phyloP scores from a whole-genome alignment of 2,797 vertebrate genomes.

The Liparis tanakae region DNA sequence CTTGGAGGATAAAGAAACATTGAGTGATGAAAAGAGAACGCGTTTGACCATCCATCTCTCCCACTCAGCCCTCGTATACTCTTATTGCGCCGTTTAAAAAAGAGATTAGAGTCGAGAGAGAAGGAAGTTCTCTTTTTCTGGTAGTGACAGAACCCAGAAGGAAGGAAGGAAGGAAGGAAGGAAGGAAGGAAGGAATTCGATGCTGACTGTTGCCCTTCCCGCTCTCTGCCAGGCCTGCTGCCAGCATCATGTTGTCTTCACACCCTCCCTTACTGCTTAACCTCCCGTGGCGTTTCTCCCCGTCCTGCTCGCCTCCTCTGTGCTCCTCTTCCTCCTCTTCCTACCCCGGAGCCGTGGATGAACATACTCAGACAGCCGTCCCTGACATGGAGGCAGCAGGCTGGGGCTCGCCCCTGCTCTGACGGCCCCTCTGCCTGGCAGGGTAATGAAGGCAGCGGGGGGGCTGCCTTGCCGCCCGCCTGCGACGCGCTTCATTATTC shows the following conservation, averaged over 20 bases:
- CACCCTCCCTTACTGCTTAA: slow-evolving; percentile 25
- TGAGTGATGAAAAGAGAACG: slow-evolving; percentile 62
- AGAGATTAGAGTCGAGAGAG: slow-evolving; percentile 60
- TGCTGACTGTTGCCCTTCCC: slow-evolving; percentile 39
- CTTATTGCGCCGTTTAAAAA: slow-evolving; percentile 48
- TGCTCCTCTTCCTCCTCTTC: slow-evolving; percentile 29
- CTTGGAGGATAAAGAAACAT: slow-evolving; percentile 59
- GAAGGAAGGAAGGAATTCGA: neutral
- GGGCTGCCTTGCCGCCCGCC: slow-evolving; percentile 36
- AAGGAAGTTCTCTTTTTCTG: slow-evolving; percentile 27
- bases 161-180: slow-evolving; percentile 11
- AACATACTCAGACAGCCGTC: slow-evolving; percentile 49
- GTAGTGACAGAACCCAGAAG: slow-evolving; percentile 50
- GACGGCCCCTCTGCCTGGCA: slow-evolving; percentile 55
- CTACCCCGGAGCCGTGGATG: slow-evolving; percentile 46
- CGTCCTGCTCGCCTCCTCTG: slow-evolving; percentile 26
- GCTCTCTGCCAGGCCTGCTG: slow-evolving; percentile 48
- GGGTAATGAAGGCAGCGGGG: slow-evolving; percentile 62
- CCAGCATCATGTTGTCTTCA: slow-evolving; percentile 40
- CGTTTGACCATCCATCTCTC: slow-evolving; percentile 64
- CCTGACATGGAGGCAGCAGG: slow-evolving; percentile 53
- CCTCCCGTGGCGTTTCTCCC: slow-evolving; percentile 45
- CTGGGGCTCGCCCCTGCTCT: slow-evolving; percentile 55
- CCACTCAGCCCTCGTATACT: slow-evolving; percentile 46
- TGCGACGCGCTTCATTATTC: slow-evolving; percentile 67